Base-by-base conservation (phyloP, 2,113 vertebrate genomes). In the Spea multiplicata region DNA sequence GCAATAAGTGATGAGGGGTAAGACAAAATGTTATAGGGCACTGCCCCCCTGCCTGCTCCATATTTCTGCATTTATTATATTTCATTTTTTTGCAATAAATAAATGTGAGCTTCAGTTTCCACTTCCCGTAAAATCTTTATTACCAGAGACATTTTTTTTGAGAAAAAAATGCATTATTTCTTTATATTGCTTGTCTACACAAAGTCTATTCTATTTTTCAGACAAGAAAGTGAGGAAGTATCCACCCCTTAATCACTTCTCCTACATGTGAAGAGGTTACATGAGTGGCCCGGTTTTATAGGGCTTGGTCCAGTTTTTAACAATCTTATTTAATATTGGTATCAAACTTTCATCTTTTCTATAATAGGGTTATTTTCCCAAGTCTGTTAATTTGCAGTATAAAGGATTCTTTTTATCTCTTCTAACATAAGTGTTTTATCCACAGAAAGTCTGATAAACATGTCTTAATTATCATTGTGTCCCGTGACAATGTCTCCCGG, bases 121-220 rank as follows among this genome's bases (percentile, higher is more conserved):
- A 47, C 6, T 47, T 48, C 12, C 66, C 47, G 14, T 73, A 13
- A 66, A 73, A 66, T 49, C 70, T 80, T 80, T 80, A 66, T 80
- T 80, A 66, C 10, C 12, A 59, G 55, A 59, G 55, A 59, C 4
- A 52, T 7, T 7, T 53, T 53, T 16, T 50, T 16, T 13, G 14
- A 78, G 72, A 48, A 49, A 66, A 73, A 66, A 62, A 65, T 30
- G 53, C 16, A 61, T 59, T 59, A 4, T 59, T 59, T 59, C 10
- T 59, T n/a, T 71, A 62, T 80, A 80, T 80, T 80, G 77, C 77
- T 9, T 67, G 66, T 67, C 3, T 30, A 45, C 14, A 44, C 9
- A 13, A 6, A 47, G 4, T 67, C 5, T 73, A n/a, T 30, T 30
- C 30, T 17, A 3, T 14, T 59, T n/a, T 46, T 76, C 55, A 61